Evolutionary conservation across 35 echinoderm and acorn worm species (phyloP).

Genomic region (Lytechinus variegatus): DNA sequence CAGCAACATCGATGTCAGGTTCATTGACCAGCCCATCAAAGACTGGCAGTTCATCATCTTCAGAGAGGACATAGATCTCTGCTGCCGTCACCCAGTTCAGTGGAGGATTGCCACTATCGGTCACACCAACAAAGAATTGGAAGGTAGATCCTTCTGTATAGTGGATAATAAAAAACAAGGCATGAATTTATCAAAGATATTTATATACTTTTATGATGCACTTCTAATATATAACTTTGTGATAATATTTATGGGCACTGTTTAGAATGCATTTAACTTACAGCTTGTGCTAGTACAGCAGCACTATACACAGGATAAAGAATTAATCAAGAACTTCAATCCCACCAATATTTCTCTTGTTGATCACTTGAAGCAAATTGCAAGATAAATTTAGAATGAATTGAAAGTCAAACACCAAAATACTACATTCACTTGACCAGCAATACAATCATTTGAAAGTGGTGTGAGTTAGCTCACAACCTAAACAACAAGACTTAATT

Average conservation of each 20-base stretch:
- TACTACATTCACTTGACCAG: too few relatives aligned
- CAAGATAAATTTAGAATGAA: too few relatives aligned
- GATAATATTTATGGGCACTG: too few relatives aligned
- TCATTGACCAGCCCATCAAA: slow-evolving; percentile 71
- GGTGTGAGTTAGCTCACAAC: too few relatives aligned
- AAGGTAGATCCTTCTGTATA: slow-evolving; percentile 57
- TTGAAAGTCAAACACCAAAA: too few relatives aligned
- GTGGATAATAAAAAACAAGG: slow-evolving; percentile 30
- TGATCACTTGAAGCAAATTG: too few relatives aligned
- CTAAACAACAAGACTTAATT: too few relatives aligned
- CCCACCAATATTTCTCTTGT: too few relatives aligned
- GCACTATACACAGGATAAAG: background rate
- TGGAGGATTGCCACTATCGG: slow-evolving; percentile 68
- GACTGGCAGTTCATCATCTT: slow-evolving; percentile 51
- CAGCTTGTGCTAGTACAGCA: too few relatives aligned
- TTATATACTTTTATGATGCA: background rate
- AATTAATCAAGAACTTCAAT: background rate
- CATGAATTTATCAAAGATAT: background rate
- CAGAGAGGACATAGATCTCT: slow-evolving; percentile 68
- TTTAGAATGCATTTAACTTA: too few relatives aligned
- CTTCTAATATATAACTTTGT: background rate
- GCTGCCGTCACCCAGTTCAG: slow-evolving; percentile 65
- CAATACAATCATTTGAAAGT: too few relatives aligned
- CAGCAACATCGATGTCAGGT: slow-evolving; percentile 65
- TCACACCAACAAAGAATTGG: slow-evolving; percentile 90